Evolutionary conservation across 2,797 vertebrate species (phyloP).

Genomic region (Tragelaphus eurycerus): DNA sequence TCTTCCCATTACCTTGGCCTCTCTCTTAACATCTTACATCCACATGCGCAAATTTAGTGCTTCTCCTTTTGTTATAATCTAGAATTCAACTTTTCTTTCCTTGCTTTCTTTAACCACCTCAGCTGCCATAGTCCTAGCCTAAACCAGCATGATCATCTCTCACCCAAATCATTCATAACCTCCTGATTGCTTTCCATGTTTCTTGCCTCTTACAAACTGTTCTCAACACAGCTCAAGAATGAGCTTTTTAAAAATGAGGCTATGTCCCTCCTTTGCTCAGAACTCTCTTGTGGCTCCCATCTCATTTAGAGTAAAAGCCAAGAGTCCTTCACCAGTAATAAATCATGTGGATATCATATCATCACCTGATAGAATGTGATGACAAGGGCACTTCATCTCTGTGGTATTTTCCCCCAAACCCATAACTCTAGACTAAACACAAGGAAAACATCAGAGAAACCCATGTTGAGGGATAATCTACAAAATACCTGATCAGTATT

Average conservation of each 20-base stretch:
- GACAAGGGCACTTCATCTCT: not conserved
- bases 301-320: not conserved
- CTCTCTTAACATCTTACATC: not conserved
- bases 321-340: not conserved
- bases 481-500: not conserved
- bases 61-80: not conserved
- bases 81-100: not conserved
- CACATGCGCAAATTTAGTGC: not conserved
- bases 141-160: not conserved
- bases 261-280: not conserved
- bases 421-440: not conserved
- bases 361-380: not conserved
- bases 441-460: not conserved
- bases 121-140: not conserved
- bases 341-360: not conserved
- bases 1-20: not conserved
- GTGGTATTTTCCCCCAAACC: not conserved
- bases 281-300: not conserved
- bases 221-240: not conserved
- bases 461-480: not conserved
- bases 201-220: not conserved
- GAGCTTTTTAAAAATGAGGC: slow-evolving; percentile 2
- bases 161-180: not conserved
- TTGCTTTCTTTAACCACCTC: not conserved
- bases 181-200: not conserved